Evolutionary conservation across 2,113 vertebrate genomes (phyloP), one percentile per base, ranked within the genome.

Genomic region (Pygoscelis adeliae): DNA sequence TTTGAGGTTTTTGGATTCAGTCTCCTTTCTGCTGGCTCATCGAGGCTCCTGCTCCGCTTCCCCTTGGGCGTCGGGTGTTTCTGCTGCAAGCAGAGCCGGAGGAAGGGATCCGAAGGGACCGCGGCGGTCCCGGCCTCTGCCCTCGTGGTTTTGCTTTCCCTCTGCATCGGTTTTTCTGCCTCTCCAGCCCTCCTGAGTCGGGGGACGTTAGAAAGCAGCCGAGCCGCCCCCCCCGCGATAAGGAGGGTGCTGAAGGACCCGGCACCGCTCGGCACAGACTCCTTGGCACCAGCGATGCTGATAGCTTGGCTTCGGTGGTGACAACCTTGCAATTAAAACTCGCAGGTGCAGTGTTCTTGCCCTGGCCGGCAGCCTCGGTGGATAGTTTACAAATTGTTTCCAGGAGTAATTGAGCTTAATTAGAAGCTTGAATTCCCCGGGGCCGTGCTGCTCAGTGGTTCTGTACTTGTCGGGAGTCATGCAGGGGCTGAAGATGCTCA

Each of bases 81-180:
- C 30, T 52, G 21, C 77, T 49, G 22, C n/a, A 19, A n/a, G 50
- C 50, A 18, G 26, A 47, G 47, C 59, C 1, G 0, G 42, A 44
- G n/a, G 20, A 56, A 56, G 36, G 42, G 53, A 23, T 46, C 27
- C 2, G 0, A 49, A 46, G 32, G 71, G n/a, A 42, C 36, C 1
- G 0, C 0, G 0, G 22, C 0, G 0, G 11, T 38, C 32, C 61
- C 4, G 0, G 11, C 32, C 61, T 69, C 53, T 74, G 34, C 66
- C 77, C 26, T 50, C 0, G 1, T 20, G 30, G 26, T 34, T 87
- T 67, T 38, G 21, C 38, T 72, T 71, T 42, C 50, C 23, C 11
- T 10, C 19, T 34, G 10, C 74, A 52, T 46, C 59, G 7, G 2
- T 15, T 66, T 50, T 56, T 40, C 34, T 46, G 50, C 36, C 26